These are phyloP conservation scores for Raja brachyura DNA, from an alignment of 2,113 vertebrate species.

Conservation along the genomic window DNA sequence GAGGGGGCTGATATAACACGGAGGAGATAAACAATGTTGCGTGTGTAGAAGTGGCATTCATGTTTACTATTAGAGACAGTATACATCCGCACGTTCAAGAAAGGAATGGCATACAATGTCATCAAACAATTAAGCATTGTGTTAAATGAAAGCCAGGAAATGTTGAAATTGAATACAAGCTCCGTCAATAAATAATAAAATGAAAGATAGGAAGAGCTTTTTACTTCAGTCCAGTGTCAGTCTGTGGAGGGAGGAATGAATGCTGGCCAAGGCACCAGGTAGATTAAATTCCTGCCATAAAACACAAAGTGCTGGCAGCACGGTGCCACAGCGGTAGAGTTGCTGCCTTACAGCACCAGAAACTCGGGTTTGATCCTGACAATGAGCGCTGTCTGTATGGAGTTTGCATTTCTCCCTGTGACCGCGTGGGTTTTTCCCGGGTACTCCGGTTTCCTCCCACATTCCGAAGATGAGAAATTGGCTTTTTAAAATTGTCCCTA, in stretches of 20 bases:
- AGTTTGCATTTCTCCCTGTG: no score
- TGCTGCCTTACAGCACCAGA: no score
- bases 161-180: not conserved
- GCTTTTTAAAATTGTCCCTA: no score
- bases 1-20: not conserved
- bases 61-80: not conserved
- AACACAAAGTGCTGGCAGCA: no score
- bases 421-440: no score
- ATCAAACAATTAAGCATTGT: not conserved
- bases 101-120: not conserved
- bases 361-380: no score
- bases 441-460: no score
- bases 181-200: not conserved
- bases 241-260: not conserved
- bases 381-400: no score
- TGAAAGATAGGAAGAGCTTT: not conserved
- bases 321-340: no score
- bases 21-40: not conserved
- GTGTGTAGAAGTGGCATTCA: not conserved
- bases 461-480: no score
- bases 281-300: not conserved
- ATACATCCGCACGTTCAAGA: not conserved
- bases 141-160: not conserved
- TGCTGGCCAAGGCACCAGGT: not conserved
- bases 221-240: not conserved